Evolutionary conservation across 2,888 invertebrate species (phyloP), one percentile per base, ranked within the genome.

Genomic region (Apodemia mormo): DNA sequence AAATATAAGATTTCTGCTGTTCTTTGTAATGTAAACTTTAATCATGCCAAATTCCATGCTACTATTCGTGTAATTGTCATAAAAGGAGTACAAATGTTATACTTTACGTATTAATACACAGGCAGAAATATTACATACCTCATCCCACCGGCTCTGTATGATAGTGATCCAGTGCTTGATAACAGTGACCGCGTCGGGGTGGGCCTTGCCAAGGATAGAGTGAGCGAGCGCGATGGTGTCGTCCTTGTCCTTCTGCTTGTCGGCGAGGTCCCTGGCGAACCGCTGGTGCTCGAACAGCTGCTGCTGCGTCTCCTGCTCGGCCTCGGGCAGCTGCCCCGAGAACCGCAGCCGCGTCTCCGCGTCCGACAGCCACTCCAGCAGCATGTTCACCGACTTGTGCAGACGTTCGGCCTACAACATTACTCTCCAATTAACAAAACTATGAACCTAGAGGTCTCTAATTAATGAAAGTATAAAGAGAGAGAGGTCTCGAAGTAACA

Each of bases 81-180:
- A 40, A 40, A 40, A 40, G 1, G 1, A 8, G 40, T 40, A 40
- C 40, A 40, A 40, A 40, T 0, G 7, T 37, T 40, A 7, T 40
- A 8, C 40, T 40, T 40, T 8, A 40, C 40, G 40, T 40, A 40
- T 40, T 40, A 9, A 45, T 45, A 45, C 9, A 33, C 5, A 33
- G 33, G 3, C 2, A 43, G 40, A 14, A 22, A 43, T 61, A 71
- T 2, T 9, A 75, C 83, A 81, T 10, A 98, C 97, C 94, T 98
- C 98, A 80, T 98, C 98, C 99, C 99, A 99, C 76, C 99, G 94
- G 33, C 98, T 97, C 83, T 99, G 97, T 73, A 99, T 97, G 74
- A 99, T 98, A 49, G 98, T 98, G 76, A 99, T 97, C 99, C 99
- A 99, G 91, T 99, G 99, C 85, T 98, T 98, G 84, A 99, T 97